Evolutionary conservation across 2,113 vertebrate genomes (phyloP).

Genomic region (Carassius carassius): DNA sequence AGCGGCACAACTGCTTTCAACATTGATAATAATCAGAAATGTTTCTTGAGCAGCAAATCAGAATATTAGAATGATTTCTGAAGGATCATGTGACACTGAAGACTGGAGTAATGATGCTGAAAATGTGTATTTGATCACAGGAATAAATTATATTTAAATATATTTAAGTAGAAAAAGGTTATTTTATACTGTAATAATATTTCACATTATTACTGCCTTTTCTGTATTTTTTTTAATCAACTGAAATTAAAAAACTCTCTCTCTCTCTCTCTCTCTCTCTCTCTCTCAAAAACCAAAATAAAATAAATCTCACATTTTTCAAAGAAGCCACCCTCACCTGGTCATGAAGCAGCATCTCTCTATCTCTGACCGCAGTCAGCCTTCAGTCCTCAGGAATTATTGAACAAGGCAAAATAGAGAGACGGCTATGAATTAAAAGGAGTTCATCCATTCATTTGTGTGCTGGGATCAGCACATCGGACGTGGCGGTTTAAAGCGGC

Average conservation of each 20-base stretch:
- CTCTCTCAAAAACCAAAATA: neutral
- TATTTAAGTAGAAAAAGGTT: too few species aligned
- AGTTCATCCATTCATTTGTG: neutral
- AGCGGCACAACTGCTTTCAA: too few species aligned
- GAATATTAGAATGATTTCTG: neutral
- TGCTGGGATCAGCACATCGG: neutral
- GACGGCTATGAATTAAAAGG: neutral
- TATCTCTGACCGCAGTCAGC: neutral
- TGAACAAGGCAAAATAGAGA: neutral
- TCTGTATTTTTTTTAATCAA: too few species aligned
- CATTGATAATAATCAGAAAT: too few species aligned
- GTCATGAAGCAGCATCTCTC: neutral
- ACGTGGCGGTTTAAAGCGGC: neutral
- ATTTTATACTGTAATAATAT: too few species aligned
- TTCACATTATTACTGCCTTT: too few species aligned
- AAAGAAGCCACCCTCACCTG: neutral
- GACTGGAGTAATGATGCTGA: neutral
- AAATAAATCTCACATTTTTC: neutral
- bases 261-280: too few species aligned
- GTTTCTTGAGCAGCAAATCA: too few species aligned
- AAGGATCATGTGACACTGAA: neutral
- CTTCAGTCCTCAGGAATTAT: conserved; percentile 11
- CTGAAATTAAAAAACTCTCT: too few species aligned
- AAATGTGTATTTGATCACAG: neutral
- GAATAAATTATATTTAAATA: too few species aligned